A percentile compares a stretch with the other conserved stretches of the same genome.
Evolutionary conservation across 2,797 vertebrate genomes (phyloP).

Genomic region (Craterocephalus amniculus): DNA sequence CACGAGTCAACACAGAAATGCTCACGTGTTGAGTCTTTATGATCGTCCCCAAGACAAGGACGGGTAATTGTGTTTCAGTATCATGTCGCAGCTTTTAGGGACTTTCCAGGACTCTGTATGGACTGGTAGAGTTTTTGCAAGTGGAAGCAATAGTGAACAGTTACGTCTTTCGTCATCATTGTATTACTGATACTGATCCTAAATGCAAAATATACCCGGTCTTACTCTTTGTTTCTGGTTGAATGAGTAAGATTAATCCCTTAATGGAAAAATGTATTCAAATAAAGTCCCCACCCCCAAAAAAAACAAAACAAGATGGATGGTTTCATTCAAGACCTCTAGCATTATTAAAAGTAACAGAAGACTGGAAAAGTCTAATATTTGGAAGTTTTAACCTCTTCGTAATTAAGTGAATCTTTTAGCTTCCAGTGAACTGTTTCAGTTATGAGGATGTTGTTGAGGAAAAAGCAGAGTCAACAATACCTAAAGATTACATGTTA

Average conservation of each 20-base stretch:
- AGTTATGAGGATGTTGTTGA: slow-evolving; percentile 27
- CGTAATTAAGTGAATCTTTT: neutral
- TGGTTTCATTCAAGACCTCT: neutral
- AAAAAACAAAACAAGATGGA: neutral
- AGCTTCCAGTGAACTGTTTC: slow-evolving; percentile 5
- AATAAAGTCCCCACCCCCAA: neutral
- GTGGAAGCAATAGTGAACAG: slow-evolving; percentile 38
- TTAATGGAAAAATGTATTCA: neutral
- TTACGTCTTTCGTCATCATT: slow-evolving; percentile 34
- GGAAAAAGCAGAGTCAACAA: slow-evolving; percentile 33
- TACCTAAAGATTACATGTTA: slow-evolving; percentile 19
- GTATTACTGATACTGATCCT: slow-evolving; percentile 21
- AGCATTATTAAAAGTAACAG: neutral
- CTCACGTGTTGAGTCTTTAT: slow-evolving; percentile 70
- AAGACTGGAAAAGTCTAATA: neutral
- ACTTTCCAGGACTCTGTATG: slow-evolving; percentile 33
- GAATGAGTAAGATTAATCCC: neutral
- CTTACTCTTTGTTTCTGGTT: neutral
- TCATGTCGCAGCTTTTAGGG: slow-evolving; percentile 51
- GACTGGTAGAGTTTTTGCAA: slow-evolving; percentile 51
- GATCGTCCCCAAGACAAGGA: slow-evolving; percentile 76
- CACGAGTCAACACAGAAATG: slow-evolving; percentile 72
- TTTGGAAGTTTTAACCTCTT: neutral
- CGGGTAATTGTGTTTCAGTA: slow-evolving; percentile 59
- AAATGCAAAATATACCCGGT: too few relatives aligned